Evolutionary conservation across 1,140 invertebrate genomes (phyloP), one percentile per base, ranked within the genome.

Genomic region (Sitophilus oryzae): DNA sequence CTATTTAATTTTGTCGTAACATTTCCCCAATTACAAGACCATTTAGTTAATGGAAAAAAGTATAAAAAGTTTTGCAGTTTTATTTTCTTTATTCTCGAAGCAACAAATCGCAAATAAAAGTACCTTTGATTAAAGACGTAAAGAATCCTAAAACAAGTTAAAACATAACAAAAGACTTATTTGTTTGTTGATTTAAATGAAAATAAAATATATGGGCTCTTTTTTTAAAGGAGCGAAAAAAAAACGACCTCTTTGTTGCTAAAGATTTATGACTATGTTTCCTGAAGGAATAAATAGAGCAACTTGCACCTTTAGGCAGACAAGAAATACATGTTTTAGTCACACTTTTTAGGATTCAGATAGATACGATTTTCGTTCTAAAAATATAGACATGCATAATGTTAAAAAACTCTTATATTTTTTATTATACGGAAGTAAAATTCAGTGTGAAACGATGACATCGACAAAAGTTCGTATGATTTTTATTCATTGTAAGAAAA

Each of bases 251-350:
- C 38, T 40, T 15, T 15, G 38, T 15, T 15, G 14, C 14, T 40
- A 20, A 40, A 40, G 38, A 40, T 40, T 40, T 40, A 40, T 40
- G 38, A 40, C 38, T 40, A 40, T 40, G 38, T 40, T 40, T 40
- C 5, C 38, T 40, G 5, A 8, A 14, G 38, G 19, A 40, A 40
- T 40, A 40, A 40, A 40, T 40, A 20, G 14, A 40, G 5, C 8
- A 40, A 40, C 38, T 14, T 15, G 14, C 14, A 40, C n/a, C 38
- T 15, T 15, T 40, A 40, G 14, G 14, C 9, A 30, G 11, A 30
- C 25, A 30, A 30, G n/a, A 40, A 8, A 40, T 40, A 40, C 38
- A 40, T 8, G 38, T 20, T 6, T 5, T 6, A 14, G 38, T 15
- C 14, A 14, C n/a, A 40, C 14, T 9, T n/a, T 15, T 5, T 5